A percentile compares a stretch with the other conserved stretches of the same genome.
These are phyloP conservation scores for Hyperoplus immaculatus DNA, from an alignment of 2,797 vertebrate genomes.

Conservation along the genomic window DNA sequence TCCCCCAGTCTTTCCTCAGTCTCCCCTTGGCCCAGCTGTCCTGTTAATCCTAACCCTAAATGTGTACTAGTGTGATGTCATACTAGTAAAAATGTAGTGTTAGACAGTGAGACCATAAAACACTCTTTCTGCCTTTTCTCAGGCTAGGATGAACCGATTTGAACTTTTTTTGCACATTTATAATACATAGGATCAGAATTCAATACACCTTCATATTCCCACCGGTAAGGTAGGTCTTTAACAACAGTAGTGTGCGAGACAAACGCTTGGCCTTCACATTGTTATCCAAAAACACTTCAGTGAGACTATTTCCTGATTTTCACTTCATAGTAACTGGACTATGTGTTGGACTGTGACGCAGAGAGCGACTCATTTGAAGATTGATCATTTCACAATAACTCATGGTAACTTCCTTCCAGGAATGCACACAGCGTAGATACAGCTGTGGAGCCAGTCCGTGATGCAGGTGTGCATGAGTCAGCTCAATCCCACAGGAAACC, in stretches of 20 bases:
- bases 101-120: too few species aligned
- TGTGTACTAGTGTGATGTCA: too few species aligned
- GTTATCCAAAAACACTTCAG: background rate
- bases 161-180: too few species aligned
- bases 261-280: background rate
- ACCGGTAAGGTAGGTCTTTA: too few species aligned
- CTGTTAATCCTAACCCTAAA: too few species aligned
- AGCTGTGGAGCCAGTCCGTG: conserved; percentile 21
- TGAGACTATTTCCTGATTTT: background rate
- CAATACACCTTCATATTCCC: too few species aligned
- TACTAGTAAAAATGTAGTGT: too few species aligned
- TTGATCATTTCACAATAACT: conserved; percentile 17
- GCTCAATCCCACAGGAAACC: conserved; percentile 28
- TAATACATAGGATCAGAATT: too few species aligned
- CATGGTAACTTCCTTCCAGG: background rate
- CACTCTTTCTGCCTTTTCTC: too few species aligned
- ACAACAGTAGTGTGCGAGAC: background rate
- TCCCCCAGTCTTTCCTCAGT: too few species aligned
- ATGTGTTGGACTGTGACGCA: background rate
- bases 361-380: background rate
- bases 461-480: conserved; percentile 45
- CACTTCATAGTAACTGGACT: background rate
- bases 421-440: background rate
- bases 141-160: too few species aligned
- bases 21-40: too few species aligned